phyloP scores from a whole-genome alignment of 2,888 invertebrate species.

The Synanthedon myopaeformis region DNA sequence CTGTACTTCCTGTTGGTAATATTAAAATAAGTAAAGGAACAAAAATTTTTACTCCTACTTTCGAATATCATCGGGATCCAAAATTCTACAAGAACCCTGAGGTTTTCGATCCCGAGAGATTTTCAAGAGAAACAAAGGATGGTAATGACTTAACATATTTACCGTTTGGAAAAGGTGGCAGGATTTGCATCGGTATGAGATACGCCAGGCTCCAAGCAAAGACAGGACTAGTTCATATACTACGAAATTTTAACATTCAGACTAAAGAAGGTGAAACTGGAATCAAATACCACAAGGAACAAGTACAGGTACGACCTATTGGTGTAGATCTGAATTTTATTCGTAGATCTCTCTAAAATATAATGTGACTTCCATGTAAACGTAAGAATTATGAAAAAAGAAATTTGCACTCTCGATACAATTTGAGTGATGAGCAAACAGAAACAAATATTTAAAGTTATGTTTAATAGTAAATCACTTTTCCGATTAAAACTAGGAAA shows the following conservation, averaged over 20 bases:
- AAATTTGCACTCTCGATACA: too few species aligned
- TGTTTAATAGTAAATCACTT: too few species aligned
- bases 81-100: constrained; percentile 49
- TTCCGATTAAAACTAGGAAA: too few species aligned
- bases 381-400: too few species aligned
- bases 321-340: constrained; percentile 28
- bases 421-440: too few species aligned
- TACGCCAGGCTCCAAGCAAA: constrained; percentile 31
- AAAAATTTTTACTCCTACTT: constrained; percentile 30
- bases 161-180: constrained; percentile 55
- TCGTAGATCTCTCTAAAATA: constrained; percentile 7
- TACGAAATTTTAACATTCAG: constrained; percentile 23
- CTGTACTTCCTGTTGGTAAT: constrained; percentile 37
- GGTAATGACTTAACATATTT: constrained; percentile 30
- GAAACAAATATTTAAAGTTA: too few species aligned
- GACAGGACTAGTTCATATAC: constrained; percentile 22
- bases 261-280: constrained; percentile 19
- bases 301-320: constrained; percentile 23
- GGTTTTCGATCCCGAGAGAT: constrained; percentile 49
- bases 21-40: constrained; percentile 35
- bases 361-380: too few species aligned
- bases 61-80: constrained; percentile 45
- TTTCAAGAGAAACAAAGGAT: constrained; percentile 21
- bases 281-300: constrained; percentile 22
- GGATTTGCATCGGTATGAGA: constrained; percentile 49